Base-by-base conservation (phyloP, 2,797 vertebrate genomes). In the Pristis pectinata region DNA sequence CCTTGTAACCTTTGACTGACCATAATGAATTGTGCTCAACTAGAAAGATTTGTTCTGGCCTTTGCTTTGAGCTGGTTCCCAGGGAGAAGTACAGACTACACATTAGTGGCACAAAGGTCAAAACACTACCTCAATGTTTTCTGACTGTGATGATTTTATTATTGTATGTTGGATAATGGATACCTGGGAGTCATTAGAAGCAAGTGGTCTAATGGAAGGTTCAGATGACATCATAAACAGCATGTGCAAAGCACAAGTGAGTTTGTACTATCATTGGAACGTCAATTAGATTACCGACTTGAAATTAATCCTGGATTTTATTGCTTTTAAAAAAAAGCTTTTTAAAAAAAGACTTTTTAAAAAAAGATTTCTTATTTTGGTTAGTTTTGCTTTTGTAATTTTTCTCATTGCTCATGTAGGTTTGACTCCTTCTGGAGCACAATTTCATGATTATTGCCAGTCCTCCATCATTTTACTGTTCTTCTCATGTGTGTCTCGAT, bases 171-270 rank as follows among this genome's bases (percentile, higher is more conserved):
- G 64, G n/a, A 72, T 72, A 93, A 72, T 93, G 91, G 91, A 93
- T 93, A 93, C 61, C 89, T 70, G 64, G 37, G 91, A 93, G n/a
- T 93, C 91, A 72, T 93, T 93, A 93, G 61, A 93, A 70, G 37
- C 19, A 61, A 72, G 64, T 72, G 64, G 41, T 93, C 41, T 93
- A 93, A 93, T 72, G n/a, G 91, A 93, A 22, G 61, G 64, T 93
- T 93, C 91, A 93, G 91, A 72, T 93, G 91, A 93, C 91, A 93
- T 93, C 91, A 93, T 70, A 44, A 93, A 93, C 67, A 37, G 37
- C 24, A 93, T 70, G 19, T 70, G 91, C 91, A 93, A 93, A 93
- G 41, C 91, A 24, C 64, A 91, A 49, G 37, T 72, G n/a, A n/a
- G 67, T 93, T 93, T 70, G 37, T 72, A 30, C 91, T 93, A 67